These are phyloP conservation scores for Pinctada fucata DNA, from an alignment of 2,888 invertebrate genomes.

Conservation along the genomic window DNA sequence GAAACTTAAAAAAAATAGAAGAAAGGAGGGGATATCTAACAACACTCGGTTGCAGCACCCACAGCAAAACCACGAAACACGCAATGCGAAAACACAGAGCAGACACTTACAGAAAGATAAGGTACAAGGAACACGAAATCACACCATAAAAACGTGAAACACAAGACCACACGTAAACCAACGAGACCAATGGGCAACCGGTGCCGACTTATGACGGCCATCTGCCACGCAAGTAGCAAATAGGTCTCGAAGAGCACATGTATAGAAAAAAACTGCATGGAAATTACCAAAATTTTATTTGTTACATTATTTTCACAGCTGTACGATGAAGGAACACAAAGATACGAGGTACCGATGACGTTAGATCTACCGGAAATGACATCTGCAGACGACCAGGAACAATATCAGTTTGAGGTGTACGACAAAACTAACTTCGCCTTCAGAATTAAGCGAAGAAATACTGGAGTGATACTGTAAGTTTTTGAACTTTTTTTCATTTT, in stretches of 20 bases:
- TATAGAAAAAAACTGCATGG: not conserved
- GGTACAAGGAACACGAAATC: too few species aligned
- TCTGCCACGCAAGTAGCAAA: not conserved
- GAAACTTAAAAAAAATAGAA: too few species aligned
- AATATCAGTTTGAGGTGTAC: slow-evolving; percentile 54
- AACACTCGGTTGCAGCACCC: too few species aligned
- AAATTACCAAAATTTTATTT: not conserved
- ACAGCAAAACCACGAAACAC: too few species aligned
- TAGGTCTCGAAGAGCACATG: not conserved
- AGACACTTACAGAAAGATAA: too few species aligned
- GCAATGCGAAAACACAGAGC: too few species aligned
- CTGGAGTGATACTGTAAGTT: slow-evolving; percentile 65
- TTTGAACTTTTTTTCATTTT: not conserved
- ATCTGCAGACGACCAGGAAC: slow-evolving; percentile 32
- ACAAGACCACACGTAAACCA: too few species aligned
- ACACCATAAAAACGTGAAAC: too few species aligned
- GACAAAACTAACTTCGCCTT: slow-evolving; percentile 70
- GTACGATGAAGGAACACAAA: slow-evolving; percentile 50
- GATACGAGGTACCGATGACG: slow-evolving; percentile 66
- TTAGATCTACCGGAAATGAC: slow-evolving; percentile 50
- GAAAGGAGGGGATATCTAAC: too few species aligned
- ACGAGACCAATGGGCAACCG: too few species aligned
- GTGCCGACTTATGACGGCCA: too few species aligned
- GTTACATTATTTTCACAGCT: slow-evolving; percentile 51
- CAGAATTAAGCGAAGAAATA: slow-evolving; percentile 63